Evolutionary conservation across 2,888 invertebrate species (phyloP).

Genomic region (Mantis religiosa): DNA sequence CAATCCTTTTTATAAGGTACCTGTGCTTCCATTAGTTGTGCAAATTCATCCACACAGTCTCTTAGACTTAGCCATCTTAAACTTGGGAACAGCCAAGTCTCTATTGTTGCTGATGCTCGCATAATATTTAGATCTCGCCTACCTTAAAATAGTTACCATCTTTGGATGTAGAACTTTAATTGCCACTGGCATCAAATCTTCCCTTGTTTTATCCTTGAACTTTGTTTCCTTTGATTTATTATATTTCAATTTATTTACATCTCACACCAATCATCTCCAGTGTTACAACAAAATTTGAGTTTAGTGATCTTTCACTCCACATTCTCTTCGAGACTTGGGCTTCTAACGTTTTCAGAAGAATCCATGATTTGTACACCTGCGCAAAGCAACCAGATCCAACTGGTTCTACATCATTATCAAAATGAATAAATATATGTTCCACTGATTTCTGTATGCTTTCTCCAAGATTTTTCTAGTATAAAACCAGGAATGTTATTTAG

Average conservation of each 20-base stretch:
- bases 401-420: conserved; percentile 42
- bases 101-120: conserved; percentile 37
- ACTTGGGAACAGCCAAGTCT: conserved; percentile 40
- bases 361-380: conserved; percentile 43
- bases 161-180: no score
- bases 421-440: conserved; percentile 42
- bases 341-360: conserved; percentile 29
- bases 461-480: conserved; percentile 41
- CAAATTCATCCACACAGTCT: conserved; percentile 48
- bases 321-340: not conserved
- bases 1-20: conserved; percentile 38
- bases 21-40: conserved; percentile 45
- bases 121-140: conserved; percentile 46
- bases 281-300: conserved; percentile 32
- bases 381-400: conserved; percentile 53
- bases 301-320: conserved; percentile 14
- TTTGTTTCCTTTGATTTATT: not conserved
- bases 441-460: conserved; percentile 41
- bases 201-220: not conserved
- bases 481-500: conserved; percentile 43
- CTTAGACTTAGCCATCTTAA: conserved; percentile 46
- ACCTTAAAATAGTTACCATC: no score
- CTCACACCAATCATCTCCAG: conserved; percentile 34
- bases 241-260: not conserved
- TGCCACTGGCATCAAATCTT: no score